These are phyloP conservation scores for Romanogobio albipinnatus DNA, from an alignment of 2,113 vertebrate genomes.

Conservation along the genomic window DNA sequence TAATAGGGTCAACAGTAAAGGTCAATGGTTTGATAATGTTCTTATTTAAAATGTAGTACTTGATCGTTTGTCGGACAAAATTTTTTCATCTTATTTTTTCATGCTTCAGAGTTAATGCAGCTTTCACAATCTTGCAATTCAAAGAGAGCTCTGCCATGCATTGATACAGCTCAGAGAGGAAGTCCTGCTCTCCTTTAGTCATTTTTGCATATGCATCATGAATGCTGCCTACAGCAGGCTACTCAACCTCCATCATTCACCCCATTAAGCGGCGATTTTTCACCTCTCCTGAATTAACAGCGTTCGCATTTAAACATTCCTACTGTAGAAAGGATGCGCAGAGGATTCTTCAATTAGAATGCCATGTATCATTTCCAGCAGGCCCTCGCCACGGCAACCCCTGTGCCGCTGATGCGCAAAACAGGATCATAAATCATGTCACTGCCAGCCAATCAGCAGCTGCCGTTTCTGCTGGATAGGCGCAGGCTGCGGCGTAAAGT, in stretches of 20 bases:
- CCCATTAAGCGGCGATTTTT: conserved; percentile 43
- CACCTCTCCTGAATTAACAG: conserved; percentile 55
- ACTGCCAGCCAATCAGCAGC: conserved; percentile 56
- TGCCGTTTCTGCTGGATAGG: conserved; percentile 50
- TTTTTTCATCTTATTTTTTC: neutral
- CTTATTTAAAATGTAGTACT: neutral
- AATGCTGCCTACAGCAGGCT: conserved; percentile 38
- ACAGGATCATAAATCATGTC: conserved; percentile 57
- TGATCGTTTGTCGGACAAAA: neutral
- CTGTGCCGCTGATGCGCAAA: conserved; percentile 50
- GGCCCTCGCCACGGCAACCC: conserved; percentile 46
- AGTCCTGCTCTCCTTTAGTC: conserved; percentile 21
- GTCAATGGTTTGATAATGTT: neutral
- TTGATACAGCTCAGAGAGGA: conserved; percentile 17
- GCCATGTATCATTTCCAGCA: conserved; percentile 58
- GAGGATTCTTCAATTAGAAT: conserved; percentile 61
- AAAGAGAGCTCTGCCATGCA: conserved; percentile 24
- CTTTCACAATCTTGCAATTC: conserved; percentile 11
- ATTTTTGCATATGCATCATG: conserved; percentile 45
- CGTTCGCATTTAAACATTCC: conserved; percentile 59
- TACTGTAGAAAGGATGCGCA: conserved; percentile 50
- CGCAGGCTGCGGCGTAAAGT: conserved; percentile 44
- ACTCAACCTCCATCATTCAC: conserved; percentile 45
- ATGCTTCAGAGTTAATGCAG: neutral
- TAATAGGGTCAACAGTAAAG: neutral